phyloP scores from a whole-genome alignment of 2,113 vertebrate species.

The Peromyscus leucopus region DNA sequence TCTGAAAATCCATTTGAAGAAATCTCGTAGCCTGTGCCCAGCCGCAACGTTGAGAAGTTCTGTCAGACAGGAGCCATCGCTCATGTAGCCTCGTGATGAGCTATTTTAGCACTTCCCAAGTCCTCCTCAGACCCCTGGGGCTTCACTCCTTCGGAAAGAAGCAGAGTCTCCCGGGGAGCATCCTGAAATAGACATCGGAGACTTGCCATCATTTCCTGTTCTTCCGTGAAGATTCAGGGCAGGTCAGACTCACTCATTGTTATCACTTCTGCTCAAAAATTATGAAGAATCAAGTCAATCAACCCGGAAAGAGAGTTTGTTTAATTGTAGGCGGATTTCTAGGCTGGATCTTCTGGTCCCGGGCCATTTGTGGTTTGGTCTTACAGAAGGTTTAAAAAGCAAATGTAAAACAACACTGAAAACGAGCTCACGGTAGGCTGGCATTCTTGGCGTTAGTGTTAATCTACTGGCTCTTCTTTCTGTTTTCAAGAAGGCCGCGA shows the following conservation, averaged over 20 bases:
- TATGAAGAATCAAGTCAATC: constrained; percentile 76
- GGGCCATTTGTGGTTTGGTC: neutral
- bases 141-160: constrained; percentile 51
- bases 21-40: neutral
- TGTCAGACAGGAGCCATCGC: neutral
- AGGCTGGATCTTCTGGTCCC: neutral
- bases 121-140: constrained; percentile 46
- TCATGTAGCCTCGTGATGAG: constrained; percentile 32
- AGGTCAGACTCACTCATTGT: constrained; percentile 69
- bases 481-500: neutral
- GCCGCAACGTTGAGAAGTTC: constrained; percentile 12
- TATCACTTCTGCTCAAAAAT: constrained; percentile 75
- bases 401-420: neutral
- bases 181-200: constrained; percentile 61
- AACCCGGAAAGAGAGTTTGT: constrained; percentile 20
- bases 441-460: neutral
- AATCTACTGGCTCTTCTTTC: neutral
- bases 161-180: constrained; percentile 32
- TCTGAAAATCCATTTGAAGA: neutral
- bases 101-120: constrained; percentile 66
- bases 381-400: neutral
- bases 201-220: constrained; percentile 56
- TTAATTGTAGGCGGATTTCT: constrained; percentile 37
- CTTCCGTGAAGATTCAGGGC: constrained; percentile 62
- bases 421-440: neutral